These are phyloP conservation scores for Hiodon tergisus DNA, from an alignment of 2,113 vertebrate genomes.

Conservation along the genomic window DNA sequence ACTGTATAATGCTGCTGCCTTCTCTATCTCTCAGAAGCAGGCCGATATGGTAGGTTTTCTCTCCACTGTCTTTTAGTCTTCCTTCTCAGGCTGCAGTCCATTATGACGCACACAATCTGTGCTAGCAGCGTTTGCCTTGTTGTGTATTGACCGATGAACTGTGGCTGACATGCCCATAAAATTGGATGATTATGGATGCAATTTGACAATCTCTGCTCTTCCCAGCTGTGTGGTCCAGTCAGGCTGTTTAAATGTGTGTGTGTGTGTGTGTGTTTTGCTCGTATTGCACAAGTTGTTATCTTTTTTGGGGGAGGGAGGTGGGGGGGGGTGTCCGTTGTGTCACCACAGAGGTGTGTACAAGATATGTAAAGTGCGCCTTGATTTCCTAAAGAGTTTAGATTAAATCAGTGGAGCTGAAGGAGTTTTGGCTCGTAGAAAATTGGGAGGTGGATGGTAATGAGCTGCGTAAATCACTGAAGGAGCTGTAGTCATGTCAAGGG, in stretches of 20 bases:
- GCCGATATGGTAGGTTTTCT: too few species aligned
- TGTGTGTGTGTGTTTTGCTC: too few species aligned
- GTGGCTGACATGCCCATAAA: not conserved
- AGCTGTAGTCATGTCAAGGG: not conserved
- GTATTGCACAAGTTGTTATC: too few species aligned
- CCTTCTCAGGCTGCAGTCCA: too few species aligned
- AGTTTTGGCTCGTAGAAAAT: constrained; percentile 35
- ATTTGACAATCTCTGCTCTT: not conserved
- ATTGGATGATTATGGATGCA: not conserved
- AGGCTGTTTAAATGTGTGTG: not conserved
- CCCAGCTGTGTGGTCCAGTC: not conserved
- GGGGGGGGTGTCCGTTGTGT: not conserved
- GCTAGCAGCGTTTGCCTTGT: too few species aligned
- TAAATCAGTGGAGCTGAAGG: constrained; percentile 45
- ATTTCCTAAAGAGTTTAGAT: constrained; percentile 41
- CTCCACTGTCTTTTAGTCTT: too few species aligned
- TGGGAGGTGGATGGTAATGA: constrained; percentile 48
- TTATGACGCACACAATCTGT: too few species aligned
- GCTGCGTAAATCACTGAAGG: constrained; percentile 29
- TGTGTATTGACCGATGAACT: not conserved
- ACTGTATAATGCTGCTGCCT: too few species aligned
- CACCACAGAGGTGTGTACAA: not conserved
- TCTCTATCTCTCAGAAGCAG: too few species aligned
- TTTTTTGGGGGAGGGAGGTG: too few species aligned
- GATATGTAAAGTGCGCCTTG: not conserved